Evolutionary conservation across 2,888 invertebrate genomes (phyloP).

Genomic region (Fragum whitleyi): DNA sequence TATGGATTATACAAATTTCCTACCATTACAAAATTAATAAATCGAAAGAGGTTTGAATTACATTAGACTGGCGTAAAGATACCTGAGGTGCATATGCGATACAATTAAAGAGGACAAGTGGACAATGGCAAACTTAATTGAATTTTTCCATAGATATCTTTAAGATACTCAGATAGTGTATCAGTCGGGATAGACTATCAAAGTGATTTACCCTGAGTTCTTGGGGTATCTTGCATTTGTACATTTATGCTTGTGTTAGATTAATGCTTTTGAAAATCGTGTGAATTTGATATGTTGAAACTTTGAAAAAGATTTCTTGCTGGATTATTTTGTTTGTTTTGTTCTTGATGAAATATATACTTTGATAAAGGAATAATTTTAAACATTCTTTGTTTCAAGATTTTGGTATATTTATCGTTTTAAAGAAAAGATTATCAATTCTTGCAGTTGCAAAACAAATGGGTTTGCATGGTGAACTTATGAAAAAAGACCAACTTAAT

Average conservation of each 20-base stretch:
- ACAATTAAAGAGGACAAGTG: background rate
- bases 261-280: background rate
- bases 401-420: too few species aligned
- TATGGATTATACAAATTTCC: too few species aligned
- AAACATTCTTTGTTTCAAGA: background rate
- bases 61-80: background rate
- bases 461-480: too few species aligned
- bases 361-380: background rate
- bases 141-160: slow-evolving; percentile 26
- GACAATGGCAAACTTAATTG: slow-evolving; percentile 28
- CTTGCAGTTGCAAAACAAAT: too few species aligned
- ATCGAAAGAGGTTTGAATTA: background rate
- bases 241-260: background rate
- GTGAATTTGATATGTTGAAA: background rate
- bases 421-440: too few species aligned
- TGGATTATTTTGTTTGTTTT: background rate
- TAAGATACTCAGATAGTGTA: slow-evolving; percentile 17
- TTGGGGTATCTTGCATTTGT: background rate
- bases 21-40: background rate
- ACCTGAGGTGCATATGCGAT: background rate
- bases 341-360: background rate
- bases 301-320: background rate
- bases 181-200: slow-evolving; percentile 15
- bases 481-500: too few species aligned
- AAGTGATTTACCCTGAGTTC: slow-evolving; percentile 15